These are phyloP conservation scores for Papilio elwesi DNA, from an alignment of 2,888 invertebrate genomes.

Conservation along the genomic window DNA sequence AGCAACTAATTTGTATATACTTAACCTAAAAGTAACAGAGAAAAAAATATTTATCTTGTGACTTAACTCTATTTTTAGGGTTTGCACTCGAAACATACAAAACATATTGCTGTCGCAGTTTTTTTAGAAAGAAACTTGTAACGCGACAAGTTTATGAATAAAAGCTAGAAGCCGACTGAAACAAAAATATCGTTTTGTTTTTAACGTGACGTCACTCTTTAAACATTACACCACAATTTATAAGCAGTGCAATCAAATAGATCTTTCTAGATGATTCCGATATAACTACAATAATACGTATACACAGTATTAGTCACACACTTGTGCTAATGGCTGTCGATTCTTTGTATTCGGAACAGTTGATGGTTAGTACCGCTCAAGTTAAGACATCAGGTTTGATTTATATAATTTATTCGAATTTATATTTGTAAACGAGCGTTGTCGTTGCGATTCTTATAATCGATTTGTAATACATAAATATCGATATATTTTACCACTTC, in stretches of 20 bases:
- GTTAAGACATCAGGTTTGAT: slow-evolving; percentile 2
- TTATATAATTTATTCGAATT: background rate
- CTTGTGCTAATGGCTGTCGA: background rate
- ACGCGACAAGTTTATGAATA: no score
- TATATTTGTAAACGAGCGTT: background rate
- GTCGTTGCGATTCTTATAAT: slow-evolving; percentile 10
- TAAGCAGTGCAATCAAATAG: background rate
- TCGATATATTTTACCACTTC: slow-evolving; percentile 9
- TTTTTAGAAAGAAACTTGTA: no score
- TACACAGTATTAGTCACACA: slow-evolving; percentile 30
- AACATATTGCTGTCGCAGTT: no score
- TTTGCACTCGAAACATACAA: no score
- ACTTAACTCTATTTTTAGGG: no score
- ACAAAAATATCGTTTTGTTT: background rate
- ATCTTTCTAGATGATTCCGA: slow-evolving; percentile 20
- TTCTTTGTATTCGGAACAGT: slow-evolving; percentile 24
- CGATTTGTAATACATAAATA: slow-evolving; percentile 5
- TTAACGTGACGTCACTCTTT: background rate
- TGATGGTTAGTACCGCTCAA: slow-evolving; percentile 6
- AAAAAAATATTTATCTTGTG: no score
- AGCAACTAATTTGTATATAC: no score
- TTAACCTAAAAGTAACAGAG: no score
- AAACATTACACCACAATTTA: slow-evolving; percentile 12
- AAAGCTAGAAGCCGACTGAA: background rate
- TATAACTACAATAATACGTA: background rate